Conservation (phyloP, 2,113 vertebrate genomes). For the Psammodynastes pulverulentus region DNA sequence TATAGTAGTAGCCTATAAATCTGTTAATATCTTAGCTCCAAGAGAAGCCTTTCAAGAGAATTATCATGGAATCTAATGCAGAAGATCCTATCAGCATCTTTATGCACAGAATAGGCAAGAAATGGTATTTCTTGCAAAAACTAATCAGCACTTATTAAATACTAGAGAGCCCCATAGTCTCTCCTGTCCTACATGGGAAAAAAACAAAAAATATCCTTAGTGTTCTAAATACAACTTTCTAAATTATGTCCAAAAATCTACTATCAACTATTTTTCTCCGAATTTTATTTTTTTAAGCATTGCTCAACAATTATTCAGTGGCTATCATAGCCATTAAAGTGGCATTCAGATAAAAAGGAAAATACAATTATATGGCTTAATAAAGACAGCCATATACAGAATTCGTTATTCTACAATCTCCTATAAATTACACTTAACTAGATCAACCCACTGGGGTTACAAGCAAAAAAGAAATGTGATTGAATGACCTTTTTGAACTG, state of each 20-base stretch:
- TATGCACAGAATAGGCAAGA: not conserved
- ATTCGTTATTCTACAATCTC: not conserved
- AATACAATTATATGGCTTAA: accelerated
- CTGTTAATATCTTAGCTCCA: not conserved
- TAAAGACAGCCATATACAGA: not conserved
- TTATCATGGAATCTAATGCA: not conserved
- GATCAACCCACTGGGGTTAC: not conserved
- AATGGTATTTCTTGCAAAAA: not conserved
- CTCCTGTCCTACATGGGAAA: not conserved
- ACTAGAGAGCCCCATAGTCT: not conserved
- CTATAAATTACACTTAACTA: not conserved
- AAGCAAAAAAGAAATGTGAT: not conserved
- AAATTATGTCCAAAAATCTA: not conserved
- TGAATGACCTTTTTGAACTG: accelerated
- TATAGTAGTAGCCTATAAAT: not conserved
- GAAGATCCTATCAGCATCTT: not conserved
- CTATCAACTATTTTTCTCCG: not conserved
- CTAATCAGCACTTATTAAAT: not conserved
- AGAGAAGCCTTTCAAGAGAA: not conserved
- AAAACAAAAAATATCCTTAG: not conserved
- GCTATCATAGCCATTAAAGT: not conserved
- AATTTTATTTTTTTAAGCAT: not conserved
- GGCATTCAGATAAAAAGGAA: not conserved
- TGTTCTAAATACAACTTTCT: not conserved
- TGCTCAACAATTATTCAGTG: not conserved